Conservation (phyloP, 2,888 invertebrate genomes). For the Pelosia muscerda region DNA sequence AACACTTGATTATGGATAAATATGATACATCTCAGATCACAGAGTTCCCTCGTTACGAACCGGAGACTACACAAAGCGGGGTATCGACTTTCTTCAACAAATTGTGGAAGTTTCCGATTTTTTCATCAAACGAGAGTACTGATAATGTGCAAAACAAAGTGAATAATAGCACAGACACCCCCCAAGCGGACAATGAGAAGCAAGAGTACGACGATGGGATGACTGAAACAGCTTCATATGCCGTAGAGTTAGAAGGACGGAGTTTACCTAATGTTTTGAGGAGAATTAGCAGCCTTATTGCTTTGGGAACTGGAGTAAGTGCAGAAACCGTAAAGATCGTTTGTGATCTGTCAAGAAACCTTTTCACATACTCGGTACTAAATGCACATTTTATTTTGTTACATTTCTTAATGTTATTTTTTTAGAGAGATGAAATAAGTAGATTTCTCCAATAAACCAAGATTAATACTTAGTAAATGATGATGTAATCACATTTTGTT, state of each 20-base stretch:
- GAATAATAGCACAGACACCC: constrained; percentile 57
- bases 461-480: too few species aligned
- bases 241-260: constrained; percentile 90
- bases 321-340: constrained; percentile 7
- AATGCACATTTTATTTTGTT: constrained; percentile 7
- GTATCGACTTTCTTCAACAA: constrained; percentile 91
- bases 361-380: constrained; percentile 21
- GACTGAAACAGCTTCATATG: constrained; percentile 74
- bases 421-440: too few species aligned
- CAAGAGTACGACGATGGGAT: constrained; percentile 67
- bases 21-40: constrained; percentile 81
- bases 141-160: constrained; percentile 64
- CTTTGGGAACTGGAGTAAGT: constrained; percentile 92
- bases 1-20: constrained; percentile 71
- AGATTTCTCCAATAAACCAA: not conserved
- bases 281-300: constrained; percentile 94
- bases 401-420: too few species aligned
- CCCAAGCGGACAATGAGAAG: constrained; percentile 56
- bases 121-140: constrained; percentile 76
- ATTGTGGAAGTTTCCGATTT: constrained; percentile 90
- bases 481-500: not conserved
- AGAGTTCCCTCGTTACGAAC: constrained; percentile 88
- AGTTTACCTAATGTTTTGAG: constrained; percentile 95
- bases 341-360: constrained; percentile 1
- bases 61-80: constrained; percentile 91